These are phyloP conservation scores for Coleophora flavipennella DNA, from an alignment of 2,888 invertebrate genomes.

Conservation along the genomic window DNA sequence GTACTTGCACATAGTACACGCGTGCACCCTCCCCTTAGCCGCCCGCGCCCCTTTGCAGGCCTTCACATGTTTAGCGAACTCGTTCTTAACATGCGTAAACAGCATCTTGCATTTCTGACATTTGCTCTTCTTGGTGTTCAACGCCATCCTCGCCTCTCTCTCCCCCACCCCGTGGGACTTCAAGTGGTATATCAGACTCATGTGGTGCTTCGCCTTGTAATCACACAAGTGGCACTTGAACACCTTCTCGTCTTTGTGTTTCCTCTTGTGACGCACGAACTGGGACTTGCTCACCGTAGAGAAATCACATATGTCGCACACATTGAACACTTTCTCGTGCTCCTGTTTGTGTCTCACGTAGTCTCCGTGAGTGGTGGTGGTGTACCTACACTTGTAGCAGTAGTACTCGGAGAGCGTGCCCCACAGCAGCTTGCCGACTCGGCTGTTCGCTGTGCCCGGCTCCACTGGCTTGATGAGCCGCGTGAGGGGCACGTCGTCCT, in stretches of 20 bases:
- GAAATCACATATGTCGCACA: slow-evolving; percentile 41
- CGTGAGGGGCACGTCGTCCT: slow-evolving; percentile 49
- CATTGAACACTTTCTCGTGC: slow-evolving; percentile 20
- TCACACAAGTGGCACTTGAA: slow-evolving; percentile 43
- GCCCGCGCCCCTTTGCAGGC: no score
- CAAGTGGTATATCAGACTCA: slow-evolving; percentile 48
- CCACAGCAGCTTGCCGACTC: slow-evolving; percentile 19
- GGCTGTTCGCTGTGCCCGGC: slow-evolving; percentile 6
- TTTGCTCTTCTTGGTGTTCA: no score
- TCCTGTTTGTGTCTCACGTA: neutral
- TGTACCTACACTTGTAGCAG: slow-evolving; percentile 36
- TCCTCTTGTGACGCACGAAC: slow-evolving; percentile 32
- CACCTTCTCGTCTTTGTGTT: slow-evolving; percentile 35
- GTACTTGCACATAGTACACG: slow-evolving; percentile 30
- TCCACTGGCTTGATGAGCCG: slow-evolving; percentile 25
- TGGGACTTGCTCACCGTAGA: slow-evolving; percentile 36
- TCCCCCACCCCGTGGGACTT: slow-evolving; percentile 26
- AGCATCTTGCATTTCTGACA: no score
- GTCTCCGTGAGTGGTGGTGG: neutral
- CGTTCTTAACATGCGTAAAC: no score
- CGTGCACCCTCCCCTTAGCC: no score
- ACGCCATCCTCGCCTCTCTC: no score
- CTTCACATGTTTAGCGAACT: no score
- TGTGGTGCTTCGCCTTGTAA: slow-evolving; percentile 41
- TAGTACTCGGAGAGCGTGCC: slow-evolving; percentile 26